Evolutionary conservation across 1,140 invertebrate genomes (phyloP), one percentile per base, ranked within the genome.

Genomic region (Trachelipus rathkii): DNA sequence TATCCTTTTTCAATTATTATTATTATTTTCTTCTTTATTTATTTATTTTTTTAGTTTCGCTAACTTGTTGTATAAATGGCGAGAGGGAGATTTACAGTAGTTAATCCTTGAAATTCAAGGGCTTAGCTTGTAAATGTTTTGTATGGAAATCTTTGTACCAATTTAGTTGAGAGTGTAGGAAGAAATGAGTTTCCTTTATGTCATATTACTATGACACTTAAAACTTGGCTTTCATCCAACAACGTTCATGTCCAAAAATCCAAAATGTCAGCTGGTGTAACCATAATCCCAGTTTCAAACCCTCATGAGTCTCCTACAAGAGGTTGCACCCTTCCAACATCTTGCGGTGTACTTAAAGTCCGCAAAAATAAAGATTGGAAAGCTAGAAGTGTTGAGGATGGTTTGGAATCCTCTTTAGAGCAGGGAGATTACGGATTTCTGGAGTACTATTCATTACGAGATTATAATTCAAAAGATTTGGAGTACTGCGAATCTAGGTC

Each of bases 401-500:
- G 73, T n/a, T 67, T 75, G n/a, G 73, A 75, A 24, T 68, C 53
- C 24, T 60, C 50, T 60, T 60, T 60, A 19, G 50, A 60, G 8
- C 50, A 60, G 50, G 50, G 50, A 8, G 73, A 75, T 66, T 75
- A 75, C 19, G 73, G 73, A 11, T 75, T 75, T 67, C 24, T 75
- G 33, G 53, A 75, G 44, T 75, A 75, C 13, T 67, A 44, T 44
- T 75, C 73, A 23, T 33, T 75, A 60, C 73, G 69, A 44, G 6
- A 67, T 10, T 60, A 19, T 8, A 60, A 19, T 19, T 15, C 50
- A 19, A 60, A 60, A 19, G 50, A 60, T 13, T 15, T 19, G 50
- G 19, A 13, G 11, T 60, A 60, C 19, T 60, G 50, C 50, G 50
- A 60, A 4, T 60, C 50, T 60, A 8, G 50, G 8, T 19, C 50